Evolutionary conservation across 2,797 vertebrate species (phyloP), one percentile per base, ranked within the genome.

Genomic region (Ciconia nigra): DNA sequence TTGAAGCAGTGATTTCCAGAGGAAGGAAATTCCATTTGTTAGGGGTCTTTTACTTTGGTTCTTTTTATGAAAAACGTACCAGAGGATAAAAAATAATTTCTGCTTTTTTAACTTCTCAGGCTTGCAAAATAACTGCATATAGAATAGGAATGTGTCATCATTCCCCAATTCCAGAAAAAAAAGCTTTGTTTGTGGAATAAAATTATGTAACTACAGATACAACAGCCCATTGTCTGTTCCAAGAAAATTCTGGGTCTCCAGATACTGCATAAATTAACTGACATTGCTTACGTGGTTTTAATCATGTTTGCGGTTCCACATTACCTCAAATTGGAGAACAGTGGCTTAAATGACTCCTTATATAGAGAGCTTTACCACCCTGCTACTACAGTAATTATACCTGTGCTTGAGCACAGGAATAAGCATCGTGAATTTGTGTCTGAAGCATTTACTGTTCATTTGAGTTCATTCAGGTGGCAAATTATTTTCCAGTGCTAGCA

Each of bases 1-100:
- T 98, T 98, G 97, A 97, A 98, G 92, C 96, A 97, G 93, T 91
- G 92, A 97, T 98, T 96, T 98, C 97, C 97, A 98, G 83, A 97
- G 95, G 98, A 97, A 95, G 95, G 95, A 96, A 98, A 96, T 35
- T 62, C 41, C 37, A 69, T 92, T 97, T 97, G 26, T 88, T 84
- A 85, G 42, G 5, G 3, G 5, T 76, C 28, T 67, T 80, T 81
- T 77, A 46, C 63, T 92, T 72, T 57, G 54, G 51, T 88, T 86
- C 7, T 83, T 92, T 76, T 85, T 41, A 81, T 69, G 17, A 95
- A 90, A 84, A 83, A 37, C 0, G 0, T 88, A 83, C 26, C 24
- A 55, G 15, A 67, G 42, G 83, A 80, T 42, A 20, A n/a, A 37
- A 84, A 81, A 67, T 35, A 41, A 11, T 20, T 26, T 28, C 37